Evolutionary conservation across 2,113 vertebrate species (phyloP).

Genomic region (Eurypyga helias): DNA sequence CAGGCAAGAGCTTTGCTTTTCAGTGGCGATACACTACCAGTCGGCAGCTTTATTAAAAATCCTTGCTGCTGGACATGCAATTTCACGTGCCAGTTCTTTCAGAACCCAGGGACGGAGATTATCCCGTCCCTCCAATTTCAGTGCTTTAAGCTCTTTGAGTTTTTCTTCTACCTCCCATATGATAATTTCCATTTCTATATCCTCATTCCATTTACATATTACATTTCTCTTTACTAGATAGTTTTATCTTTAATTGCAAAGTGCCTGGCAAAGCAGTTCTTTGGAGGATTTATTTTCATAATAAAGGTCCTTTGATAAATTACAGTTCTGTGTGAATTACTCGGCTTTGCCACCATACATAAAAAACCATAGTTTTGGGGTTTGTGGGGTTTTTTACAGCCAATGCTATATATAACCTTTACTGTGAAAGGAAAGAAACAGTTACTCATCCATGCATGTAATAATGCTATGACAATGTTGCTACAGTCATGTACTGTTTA

Average conservation of each 20-base stretch:
- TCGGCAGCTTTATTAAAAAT: conserved; percentile 41
- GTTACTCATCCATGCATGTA: neutral
- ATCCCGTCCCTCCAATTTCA: conserved; percentile 36
- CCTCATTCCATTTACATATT: conserved; percentile 2
- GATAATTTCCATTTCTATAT: conserved; percentile 18
- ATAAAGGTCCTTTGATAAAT: conserved; percentile 53
- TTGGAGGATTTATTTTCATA: conserved; percentile 61
- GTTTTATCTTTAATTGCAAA: conserved; percentile 55
- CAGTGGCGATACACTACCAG: neutral
- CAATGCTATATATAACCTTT: neutral
- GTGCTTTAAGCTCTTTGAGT: neutral
- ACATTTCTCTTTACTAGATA: neutral
- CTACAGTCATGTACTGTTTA: neutral
- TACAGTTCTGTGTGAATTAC: conserved; percentile 23
- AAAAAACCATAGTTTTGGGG: neutral
- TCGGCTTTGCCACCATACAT: conserved; percentile 45
- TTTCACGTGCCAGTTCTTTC: conserved; percentile 49
- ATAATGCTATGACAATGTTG: neutral
- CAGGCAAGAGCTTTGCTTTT: neutral
- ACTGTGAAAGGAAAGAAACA: neutral
- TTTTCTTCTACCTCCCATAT: neutral
- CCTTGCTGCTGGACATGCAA: conserved; percentile 50
- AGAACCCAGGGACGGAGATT: conserved; percentile 30
- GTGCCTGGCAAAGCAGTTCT: conserved; percentile 18
- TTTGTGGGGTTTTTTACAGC: neutral